Conservation (phyloP, 2,797 vertebrate genomes). For the Ataeniobius toweri region DNA sequence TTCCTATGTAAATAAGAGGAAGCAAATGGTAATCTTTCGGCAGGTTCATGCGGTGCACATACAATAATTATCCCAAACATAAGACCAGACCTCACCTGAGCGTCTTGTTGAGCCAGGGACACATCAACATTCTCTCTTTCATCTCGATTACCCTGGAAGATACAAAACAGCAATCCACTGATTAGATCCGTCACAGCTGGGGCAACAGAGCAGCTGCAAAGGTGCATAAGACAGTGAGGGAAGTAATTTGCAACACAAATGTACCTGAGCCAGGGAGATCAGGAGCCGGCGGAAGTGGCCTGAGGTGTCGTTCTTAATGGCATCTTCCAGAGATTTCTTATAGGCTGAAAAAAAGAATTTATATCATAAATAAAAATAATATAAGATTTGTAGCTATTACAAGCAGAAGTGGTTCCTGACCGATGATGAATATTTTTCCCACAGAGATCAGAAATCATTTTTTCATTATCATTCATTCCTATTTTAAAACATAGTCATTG, state of each 20-base stretch:
- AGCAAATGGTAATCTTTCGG: background rate
- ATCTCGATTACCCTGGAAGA: conserved; percentile 90
- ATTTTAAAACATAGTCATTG: background rate
- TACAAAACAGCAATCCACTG: background rate
- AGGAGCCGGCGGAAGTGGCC: conserved; percentile 96
- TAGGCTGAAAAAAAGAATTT: conserved; percentile 78
- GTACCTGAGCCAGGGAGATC: conserved; percentile 93
- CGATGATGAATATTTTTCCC: background rate
- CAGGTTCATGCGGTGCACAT: background rate
- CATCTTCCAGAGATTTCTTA: conserved; percentile 92
- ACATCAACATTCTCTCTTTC: conserved; percentile 89
- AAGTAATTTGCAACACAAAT: background rate
- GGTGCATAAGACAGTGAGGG: background rate
- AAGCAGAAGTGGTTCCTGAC: background rate
- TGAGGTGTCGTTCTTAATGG: conserved; percentile 92
- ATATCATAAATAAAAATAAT: background rate
- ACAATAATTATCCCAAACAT: background rate
- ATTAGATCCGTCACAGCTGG: background rate
- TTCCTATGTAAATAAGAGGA: background rate
- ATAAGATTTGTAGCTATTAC: background rate
- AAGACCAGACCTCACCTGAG: conserved; percentile 83
- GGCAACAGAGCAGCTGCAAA: background rate
- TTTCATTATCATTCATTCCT: too few relatives aligned
- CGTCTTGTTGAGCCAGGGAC: conserved; percentile 90
- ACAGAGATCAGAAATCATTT: background rate